Evolutionary conservation across 2,797 vertebrate genomes (phyloP).

Genomic region (Sebastes hopkinsi): DNA sequence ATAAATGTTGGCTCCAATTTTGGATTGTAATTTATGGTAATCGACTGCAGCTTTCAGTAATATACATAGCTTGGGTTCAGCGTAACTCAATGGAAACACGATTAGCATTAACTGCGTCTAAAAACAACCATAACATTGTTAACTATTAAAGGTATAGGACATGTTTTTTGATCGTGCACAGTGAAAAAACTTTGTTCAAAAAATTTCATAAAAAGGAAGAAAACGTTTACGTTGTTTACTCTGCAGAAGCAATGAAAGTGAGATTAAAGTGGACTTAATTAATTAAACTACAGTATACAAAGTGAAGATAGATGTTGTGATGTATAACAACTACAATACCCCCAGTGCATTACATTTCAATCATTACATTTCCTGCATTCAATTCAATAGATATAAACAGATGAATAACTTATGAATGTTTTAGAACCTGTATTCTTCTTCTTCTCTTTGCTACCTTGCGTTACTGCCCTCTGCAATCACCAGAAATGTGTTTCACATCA

Average conservation of each 20-base stretch:
- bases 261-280: not conserved
- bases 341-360: not conserved
- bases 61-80: not conserved
- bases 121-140: not conserved
- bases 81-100: not conserved
- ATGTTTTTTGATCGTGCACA: not conserved
- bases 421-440: not conserved
- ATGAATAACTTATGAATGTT: slow-evolving; percentile 10
- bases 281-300: not conserved
- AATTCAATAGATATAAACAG: not conserved
- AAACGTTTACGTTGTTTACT: not conserved
- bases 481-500: not conserved
- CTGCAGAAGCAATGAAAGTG: not conserved
- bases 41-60: not conserved
- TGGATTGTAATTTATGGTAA: not conserved
- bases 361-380: not conserved
- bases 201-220: not conserved
- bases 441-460: not conserved
- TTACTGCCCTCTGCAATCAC: not conserved
- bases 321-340: not conserved
- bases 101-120: not conserved
- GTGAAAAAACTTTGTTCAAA: not conserved
- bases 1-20: not conserved
- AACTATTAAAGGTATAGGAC: not conserved
- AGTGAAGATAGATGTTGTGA: not conserved